Conservation (phyloP, 2,888 invertebrate species). For the Xylocampa areola region DNA sequence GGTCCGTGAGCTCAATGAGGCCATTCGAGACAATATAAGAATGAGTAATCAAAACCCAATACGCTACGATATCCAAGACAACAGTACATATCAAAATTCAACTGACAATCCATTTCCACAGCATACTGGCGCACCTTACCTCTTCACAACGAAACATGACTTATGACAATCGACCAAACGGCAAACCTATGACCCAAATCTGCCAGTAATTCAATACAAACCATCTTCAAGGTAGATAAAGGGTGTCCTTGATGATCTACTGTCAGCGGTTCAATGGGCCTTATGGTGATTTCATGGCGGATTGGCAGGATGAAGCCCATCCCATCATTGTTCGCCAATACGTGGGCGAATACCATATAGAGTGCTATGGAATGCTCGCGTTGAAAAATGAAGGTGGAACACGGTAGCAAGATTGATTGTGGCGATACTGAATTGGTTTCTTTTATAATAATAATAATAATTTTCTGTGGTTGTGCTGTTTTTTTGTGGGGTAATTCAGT, state of each 20-base stretch:
- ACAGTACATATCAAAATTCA: no score
- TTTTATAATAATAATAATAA: slow-evolving; percentile 57
- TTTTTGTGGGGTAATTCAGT: slow-evolving; percentile 45
- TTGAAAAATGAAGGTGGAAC: slow-evolving; percentile 60
- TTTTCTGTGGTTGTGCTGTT: slow-evolving; percentile 49
- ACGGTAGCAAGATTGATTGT: slow-evolving; percentile 61
- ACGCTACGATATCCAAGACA: no score
- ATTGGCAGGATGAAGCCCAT: slow-evolving; percentile 70
- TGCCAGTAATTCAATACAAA: slow-evolving; percentile 34
- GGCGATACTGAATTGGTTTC: slow-evolving; percentile 47
- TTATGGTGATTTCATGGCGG: slow-evolving; percentile 68
- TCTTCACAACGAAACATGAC: slow-evolving; percentile 7
- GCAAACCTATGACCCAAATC: slow-evolving; percentile 46
- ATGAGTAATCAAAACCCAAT: no score
- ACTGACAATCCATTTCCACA: no score
- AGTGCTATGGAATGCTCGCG: slow-evolving; percentile 46
- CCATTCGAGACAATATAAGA: no score
- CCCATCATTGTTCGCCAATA: slow-evolving; percentile 71
- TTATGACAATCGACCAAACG: slow-evolving; percentile 42
- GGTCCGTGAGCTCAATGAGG: no score
- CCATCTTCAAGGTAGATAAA: slow-evolving; percentile 54
- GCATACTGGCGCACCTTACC: slow-evolving; percentile 25
- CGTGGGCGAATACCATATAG: slow-evolving; percentile 52
- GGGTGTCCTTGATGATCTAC: slow-evolving; percentile 52
- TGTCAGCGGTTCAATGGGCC: slow-evolving; percentile 63